Base-by-base conservation (phyloP, 2,797 vertebrate genomes). In the Ataeniobius toweri region DNA sequence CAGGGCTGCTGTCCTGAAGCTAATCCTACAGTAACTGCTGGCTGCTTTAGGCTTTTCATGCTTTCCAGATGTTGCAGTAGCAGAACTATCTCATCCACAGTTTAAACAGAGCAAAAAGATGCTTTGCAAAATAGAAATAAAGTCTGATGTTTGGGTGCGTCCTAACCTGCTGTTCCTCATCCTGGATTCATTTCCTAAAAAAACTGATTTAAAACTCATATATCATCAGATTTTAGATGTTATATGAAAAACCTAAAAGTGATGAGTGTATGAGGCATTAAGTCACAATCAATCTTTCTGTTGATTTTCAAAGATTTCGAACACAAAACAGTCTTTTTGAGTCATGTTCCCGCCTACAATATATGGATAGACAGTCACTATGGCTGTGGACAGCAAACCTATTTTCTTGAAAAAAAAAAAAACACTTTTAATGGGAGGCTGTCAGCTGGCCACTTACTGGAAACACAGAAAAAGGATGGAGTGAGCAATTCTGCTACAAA, bases 11-110 rank as follows among this genome's bases (percentile, higher is more conserved):
- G 75, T 80, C 81, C 75, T 84, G 61, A 0, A 36, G 81, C 74
- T 92, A 91, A 93, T 92, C 91, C 89, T 77, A 48, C 1, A 1
- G 74, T 82, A 75, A 76, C 76, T 70, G 84, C 16, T 26, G 3
- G 73, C 81, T 77, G 59, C 80, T 67, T 39, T 7, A 22, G 73
- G 59, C 77, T 77, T 79, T 63, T 73, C 59, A 70, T 77, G 80
- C 80, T 80, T 73, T 80, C 81, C 74, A 76, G 83, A 82, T 73
- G 80, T 76, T 63, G 67, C 69, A 14, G 44, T 9, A 36, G 71
- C 73, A 3, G 36, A 74, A 65, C 68, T 22, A 51, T 36, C 69
- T 72, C 53, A 58, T 22, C 71, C 26, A 10, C 67, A 58, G 71
- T 3, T 12, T 44, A 78, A 80, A 81, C 78, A 79, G 82, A 83